phyloP scores from a whole-genome alignment of 1,140 invertebrate species.

The Lerema accius region DNA sequence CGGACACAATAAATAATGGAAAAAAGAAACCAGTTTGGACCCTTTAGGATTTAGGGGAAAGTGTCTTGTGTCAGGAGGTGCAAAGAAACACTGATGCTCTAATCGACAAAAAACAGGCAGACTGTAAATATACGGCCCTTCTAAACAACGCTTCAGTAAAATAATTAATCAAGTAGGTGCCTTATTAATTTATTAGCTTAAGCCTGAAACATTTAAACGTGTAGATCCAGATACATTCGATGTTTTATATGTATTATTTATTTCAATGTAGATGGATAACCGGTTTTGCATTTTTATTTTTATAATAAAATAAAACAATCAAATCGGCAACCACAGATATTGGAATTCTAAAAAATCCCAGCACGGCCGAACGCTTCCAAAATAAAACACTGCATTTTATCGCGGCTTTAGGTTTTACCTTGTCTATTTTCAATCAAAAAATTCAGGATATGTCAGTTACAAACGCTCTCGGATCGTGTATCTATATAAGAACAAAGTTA shows the following conservation, averaged over 20 bases:
- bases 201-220: not conserved
- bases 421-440: slow-evolving; percentile 28
- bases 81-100: slow-evolving; percentile 8
- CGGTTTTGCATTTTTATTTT: slow-evolving; percentile 13
- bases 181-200: no score
- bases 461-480: slow-evolving; percentile 12
- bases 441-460: not conserved
- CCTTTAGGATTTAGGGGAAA: slow-evolving; percentile 58
- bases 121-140: not conserved
- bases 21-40: slow-evolving; percentile 62
- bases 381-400: slow-evolving; percentile 28
- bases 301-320: slow-evolving; percentile 26
- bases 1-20: slow-evolving; percentile 72
- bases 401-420: slow-evolving; percentile 3
- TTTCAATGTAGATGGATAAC: slow-evolving; percentile 6
- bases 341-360: slow-evolving; percentile 19
- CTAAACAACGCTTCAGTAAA: not conserved
- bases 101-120: slow-evolving; percentile 9
- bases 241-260: not conserved
- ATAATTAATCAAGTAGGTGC: slow-evolving; percentile 3
- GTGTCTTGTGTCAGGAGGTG: slow-evolving; percentile 57
- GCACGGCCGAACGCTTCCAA: slow-evolving; percentile 16
- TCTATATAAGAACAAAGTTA: slow-evolving; percentile 9
- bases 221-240: slow-evolving; percentile 10
- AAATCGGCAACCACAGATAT: slow-evolving; percentile 10